Evolutionary conservation across 2,113 vertebrate genomes (phyloP), one percentile per base, ranked within the genome.

Genomic region (Calyptommatus sinebrachiatus): DNA sequence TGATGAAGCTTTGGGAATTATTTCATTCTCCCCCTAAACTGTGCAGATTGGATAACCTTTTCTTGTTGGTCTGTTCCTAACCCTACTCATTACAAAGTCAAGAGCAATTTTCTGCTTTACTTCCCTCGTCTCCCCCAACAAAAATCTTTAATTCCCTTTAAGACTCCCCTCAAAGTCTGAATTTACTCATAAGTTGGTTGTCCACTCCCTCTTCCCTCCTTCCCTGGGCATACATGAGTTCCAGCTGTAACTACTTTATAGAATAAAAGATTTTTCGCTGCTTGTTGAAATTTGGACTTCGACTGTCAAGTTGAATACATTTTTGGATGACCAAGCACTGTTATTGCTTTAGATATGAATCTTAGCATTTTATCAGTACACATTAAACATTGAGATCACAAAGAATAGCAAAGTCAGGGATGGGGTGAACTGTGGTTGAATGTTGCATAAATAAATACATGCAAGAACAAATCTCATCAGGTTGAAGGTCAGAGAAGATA

Each of bases 41-140:
- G 61, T 45, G 66, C 12, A 75, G 31, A 81, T 75, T 50, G 72
- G 41, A 57, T 81, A 81, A 81, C 73, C 26, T 21, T 81, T 81
- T 75, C 79, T 61, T 68, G 79, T 50, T 61, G 79, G 18, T 81
- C 63, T 69, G 45, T 68, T n/a, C 26, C n/a, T 69, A 61, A 69
- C 31, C 73, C 26, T 45, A 48, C 61, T 69, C 50, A 81, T 75
- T 75, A 61, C 72, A 61, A 65, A 69, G 46, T 46, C 57, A 57
- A 11, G 35, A 68, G 72, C 26, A 26, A 20, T 57, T 81, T 80
- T 45, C 31, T 75, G 50, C 22, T 22, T 28, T 9, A 41, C 20
- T 4, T 3, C 22, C 22, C 76, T 60, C 35, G 24, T n/a, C 31
- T 50, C 31, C 63, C 20, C 22, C 24, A 53, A 35, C 18, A 80